Percentiles rank a stretch among this genome's conserved stretches.
phyloP scores from a whole-genome alignment of 2,888 invertebrate genomes.

The Phengaris arion region DNA sequence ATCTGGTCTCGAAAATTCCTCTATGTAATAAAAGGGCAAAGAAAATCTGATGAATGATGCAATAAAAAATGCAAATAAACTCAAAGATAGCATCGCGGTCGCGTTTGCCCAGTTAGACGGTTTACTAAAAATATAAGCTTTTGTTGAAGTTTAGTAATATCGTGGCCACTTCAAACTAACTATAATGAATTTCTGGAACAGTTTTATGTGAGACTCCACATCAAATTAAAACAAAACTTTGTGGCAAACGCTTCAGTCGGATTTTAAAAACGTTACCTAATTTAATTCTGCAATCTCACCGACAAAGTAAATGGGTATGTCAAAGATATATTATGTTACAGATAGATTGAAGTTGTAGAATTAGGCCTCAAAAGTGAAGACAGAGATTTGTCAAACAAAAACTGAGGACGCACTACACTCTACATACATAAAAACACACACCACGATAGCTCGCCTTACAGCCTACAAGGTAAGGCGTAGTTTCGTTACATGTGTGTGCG shows the following conservation, averaged over 20 bases:
- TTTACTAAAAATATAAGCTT: conserved; percentile 5
- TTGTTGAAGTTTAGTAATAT: conserved; percentile 14
- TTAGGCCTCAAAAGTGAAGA: too few species aligned
- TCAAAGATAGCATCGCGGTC: conserved; percentile 15
- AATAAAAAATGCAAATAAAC: conserved; percentile 20
- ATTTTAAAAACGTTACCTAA: conserved; percentile 9
- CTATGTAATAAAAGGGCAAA: not conserved
- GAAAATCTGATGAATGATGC: conserved; percentile 8
- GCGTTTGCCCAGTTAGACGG: not conserved
- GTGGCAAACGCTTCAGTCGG: not conserved
- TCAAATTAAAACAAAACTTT: conserved; percentile 13
- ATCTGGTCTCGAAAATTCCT: not conserved
- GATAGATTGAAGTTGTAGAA: too few species aligned
- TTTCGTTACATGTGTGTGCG: too few species aligned
- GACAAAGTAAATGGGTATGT: not conserved
- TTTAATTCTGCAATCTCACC: not conserved
- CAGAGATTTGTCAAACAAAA: too few species aligned
- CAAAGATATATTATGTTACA: too few species aligned
- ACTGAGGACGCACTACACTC: too few species aligned
- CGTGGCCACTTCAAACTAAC: conserved; percentile 20
- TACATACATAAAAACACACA: too few species aligned
- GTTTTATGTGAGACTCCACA: conserved; percentile 9
- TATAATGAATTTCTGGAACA: not conserved
- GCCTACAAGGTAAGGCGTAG: too few species aligned
- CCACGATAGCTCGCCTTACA: too few species aligned